These are phyloP conservation scores for Scaptomyza polygonia DNA, from an alignment of 2,888 invertebrate genomes.

Conservation along the genomic window DNA sequence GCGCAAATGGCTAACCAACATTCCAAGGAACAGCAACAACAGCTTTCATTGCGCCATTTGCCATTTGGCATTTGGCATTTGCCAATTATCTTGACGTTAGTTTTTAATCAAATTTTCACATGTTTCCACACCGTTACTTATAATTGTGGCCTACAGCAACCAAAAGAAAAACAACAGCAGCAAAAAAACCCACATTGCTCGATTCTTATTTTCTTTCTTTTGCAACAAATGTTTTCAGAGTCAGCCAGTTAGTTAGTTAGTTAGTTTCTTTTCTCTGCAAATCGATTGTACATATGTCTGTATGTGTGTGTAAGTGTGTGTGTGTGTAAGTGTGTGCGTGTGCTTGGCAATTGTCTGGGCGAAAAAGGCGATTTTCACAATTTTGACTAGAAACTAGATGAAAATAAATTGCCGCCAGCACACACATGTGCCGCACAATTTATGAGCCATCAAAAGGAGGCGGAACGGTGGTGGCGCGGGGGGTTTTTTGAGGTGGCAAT, in stretches of 20 bases:
- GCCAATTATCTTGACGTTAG: constrained; percentile 64
- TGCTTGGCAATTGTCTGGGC: constrained; percentile 65
- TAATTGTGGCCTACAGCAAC: constrained; percentile 40
- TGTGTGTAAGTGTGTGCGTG: constrained; percentile 31
- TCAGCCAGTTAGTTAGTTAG: constrained; percentile 42
- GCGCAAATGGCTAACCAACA: constrained; percentile 33
- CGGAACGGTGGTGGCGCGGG: no score
- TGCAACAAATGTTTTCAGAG: constrained; percentile 9
- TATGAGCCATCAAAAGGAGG: constrained; percentile 52
- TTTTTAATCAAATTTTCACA: constrained; percentile 75
- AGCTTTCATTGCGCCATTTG: not conserved
- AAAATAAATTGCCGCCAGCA: constrained; percentile 76
- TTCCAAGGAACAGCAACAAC: constrained; percentile 10
- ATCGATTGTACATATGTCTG: no score
- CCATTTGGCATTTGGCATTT: constrained; percentile 31
- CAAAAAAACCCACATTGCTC: no score
- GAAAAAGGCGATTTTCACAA: constrained; percentile 73
- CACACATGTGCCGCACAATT: constrained; percentile 76
- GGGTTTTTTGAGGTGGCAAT: constrained; percentile 1
- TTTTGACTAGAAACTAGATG: constrained; percentile 59
- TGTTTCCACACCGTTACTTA: constrained; percentile 42
- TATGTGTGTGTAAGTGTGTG: not conserved
- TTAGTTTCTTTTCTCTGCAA: constrained; percentile 23
- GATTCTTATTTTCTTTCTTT: no score
- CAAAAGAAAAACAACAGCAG: not conserved